phyloP scores from a whole-genome alignment of 1,140 invertebrate species.

The Hermetia illucens region DNA sequence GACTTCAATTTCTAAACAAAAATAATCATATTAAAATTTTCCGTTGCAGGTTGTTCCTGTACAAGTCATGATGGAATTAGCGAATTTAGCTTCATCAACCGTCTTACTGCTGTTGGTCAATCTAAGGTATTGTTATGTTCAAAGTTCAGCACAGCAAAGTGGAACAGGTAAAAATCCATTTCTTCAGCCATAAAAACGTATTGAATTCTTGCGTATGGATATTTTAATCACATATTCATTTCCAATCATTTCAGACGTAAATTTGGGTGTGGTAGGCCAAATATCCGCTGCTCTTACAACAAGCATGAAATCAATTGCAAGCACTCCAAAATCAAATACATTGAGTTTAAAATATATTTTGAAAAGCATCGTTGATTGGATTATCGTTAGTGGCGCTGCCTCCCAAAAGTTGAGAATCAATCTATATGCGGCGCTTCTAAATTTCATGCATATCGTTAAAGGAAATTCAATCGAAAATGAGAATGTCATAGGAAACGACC shows the following conservation, averaged over 20 bases:
- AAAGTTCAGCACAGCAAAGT: conserved; percentile 13
- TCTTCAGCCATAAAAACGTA: not conserved
- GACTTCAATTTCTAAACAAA: not conserved
- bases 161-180: conserved; percentile 1
- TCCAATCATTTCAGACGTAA: too few species aligned
- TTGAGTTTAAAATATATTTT: conserved; percentile 54
- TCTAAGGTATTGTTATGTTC: conserved; percentile 47
- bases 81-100: conserved; percentile 51
- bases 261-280: too few species aligned
- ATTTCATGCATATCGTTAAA: conserved; percentile 62
- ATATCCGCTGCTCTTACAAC: too few species aligned
- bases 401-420: conserved; percentile 73
- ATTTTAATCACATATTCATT: too few species aligned
- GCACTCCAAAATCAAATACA: conserved; percentile 33
- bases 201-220: too few species aligned
- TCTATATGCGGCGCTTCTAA: conserved; percentile 61
- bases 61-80: conserved; percentile 49
- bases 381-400: conserved; percentile 46
- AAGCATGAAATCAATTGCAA: not conserved
- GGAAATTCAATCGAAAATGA: conserved; percentile 19
- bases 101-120: conserved; percentile 52
- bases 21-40: too few species aligned
- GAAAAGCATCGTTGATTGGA: conserved; percentile 54
- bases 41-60: conserved; percentile 32
- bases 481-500: too few species aligned